These are phyloP conservation scores for Rotaria magnacalcarata DNA, from an alignment of 2,888 invertebrate species.

Conservation along the genomic window DNA sequence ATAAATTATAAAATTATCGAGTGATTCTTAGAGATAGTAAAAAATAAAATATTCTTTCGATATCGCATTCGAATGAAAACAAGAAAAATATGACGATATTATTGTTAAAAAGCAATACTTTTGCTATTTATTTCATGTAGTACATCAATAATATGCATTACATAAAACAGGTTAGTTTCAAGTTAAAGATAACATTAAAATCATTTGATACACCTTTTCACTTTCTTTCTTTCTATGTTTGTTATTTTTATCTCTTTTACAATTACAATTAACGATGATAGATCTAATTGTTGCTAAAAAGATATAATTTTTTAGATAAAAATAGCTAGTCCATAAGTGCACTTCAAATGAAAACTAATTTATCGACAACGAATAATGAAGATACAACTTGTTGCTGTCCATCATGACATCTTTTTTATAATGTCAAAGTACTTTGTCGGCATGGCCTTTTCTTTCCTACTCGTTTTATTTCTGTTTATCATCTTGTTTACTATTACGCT, in stretches of 20 bases:
- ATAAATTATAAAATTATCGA: background rate
- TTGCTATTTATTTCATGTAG: background rate
- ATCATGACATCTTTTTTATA: background rate
- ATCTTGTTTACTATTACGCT: background rate
- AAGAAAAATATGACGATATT: no score
- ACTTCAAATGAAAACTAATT: background rate
- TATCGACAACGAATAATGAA: background rate
- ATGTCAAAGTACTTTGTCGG: background rate
- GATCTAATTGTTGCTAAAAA: background rate
- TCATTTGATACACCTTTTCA: background rate
- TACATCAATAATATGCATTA: background rate
- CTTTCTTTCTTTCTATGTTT: background rate
- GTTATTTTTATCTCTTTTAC: background rate
- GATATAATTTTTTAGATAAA: background rate
- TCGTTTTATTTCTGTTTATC: background rate
- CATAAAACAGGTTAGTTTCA: background rate
- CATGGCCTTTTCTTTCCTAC: background rate
- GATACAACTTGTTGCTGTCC: background rate
- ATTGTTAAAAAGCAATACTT: background rate
- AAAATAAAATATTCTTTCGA: no score
- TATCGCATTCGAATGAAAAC: no score
- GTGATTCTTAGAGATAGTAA: no score
- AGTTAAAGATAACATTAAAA: background rate
- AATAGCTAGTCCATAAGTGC: background rate
- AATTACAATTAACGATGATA: background rate